Conservation (phyloP, 2,888 invertebrate genomes). For the Lordiphosa fenestrarum region DNA sequence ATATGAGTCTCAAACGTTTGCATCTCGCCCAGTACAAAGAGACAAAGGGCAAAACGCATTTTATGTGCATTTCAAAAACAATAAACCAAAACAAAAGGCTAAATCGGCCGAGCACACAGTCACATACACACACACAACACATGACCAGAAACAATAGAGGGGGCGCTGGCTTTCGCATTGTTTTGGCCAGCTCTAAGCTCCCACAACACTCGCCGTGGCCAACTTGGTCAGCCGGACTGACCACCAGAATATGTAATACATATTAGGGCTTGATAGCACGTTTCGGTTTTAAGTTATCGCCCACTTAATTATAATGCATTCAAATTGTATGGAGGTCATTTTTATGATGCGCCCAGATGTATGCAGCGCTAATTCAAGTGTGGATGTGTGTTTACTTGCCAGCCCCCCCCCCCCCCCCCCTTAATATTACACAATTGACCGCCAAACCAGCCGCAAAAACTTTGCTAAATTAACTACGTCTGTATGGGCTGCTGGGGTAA, state of each 20-base stretch:
- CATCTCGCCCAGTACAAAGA: slow-evolving; percentile 26
- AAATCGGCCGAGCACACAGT: slow-evolving; percentile 24
- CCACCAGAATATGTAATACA: slow-evolving; percentile 44
- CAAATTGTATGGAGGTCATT: slow-evolving; percentile 13
- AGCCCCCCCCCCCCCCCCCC: not conserved
- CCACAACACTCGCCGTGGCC: not conserved
- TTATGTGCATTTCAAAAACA: slow-evolving; percentile 60
- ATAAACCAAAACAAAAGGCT: slow-evolving; percentile 57
- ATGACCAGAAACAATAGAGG: slow-evolving; percentile 11
- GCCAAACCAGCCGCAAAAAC: slow-evolving; percentile 55
- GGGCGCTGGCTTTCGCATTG: slow-evolving; percentile 26
- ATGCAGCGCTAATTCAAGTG: slow-evolving; percentile 15
- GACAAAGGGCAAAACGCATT: slow-evolving; percentile 39
- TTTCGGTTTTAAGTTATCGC: slow-evolving; percentile 43
- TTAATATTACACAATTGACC: slow-evolving; percentile 55
- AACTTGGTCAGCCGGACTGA: slow-evolving; percentile 13
- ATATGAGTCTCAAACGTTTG: slow-evolving; percentile 43
- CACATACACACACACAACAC: slow-evolving; percentile 5
- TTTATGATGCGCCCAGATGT: too few relatives aligned
- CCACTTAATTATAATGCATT: slow-evolving; percentile 21
- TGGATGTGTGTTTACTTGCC: slow-evolving; percentile 11
- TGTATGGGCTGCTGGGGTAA: slow-evolving; percentile 16
- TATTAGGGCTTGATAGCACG: slow-evolving; percentile 52
- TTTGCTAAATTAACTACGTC: slow-evolving; percentile 52
- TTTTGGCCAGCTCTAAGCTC: slow-evolving; percentile 26